Base-by-base conservation (phyloP, 1,140 invertebrate species). In the Trachymyrmex cornetzi region DNA sequence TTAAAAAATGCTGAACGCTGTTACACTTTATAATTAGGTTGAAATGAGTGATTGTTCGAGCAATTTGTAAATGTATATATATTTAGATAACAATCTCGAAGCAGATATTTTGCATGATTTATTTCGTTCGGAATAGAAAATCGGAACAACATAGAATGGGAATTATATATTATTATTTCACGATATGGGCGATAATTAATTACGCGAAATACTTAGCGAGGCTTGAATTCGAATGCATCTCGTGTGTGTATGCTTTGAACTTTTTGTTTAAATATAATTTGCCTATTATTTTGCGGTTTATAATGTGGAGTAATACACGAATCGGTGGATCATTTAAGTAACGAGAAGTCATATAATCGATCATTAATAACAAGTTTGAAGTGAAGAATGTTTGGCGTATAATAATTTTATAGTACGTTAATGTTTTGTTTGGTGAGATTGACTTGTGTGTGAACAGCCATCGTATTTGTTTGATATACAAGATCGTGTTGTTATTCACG, bases 191-290 rank as follows among this genome's bases (percentile, higher is more conserved):
- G 12, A 63, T 63, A 63, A 63, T 63, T 63, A 63, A 63, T 27
- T 63, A 16, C 24, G 4, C 24, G 12, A 22, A 3, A 9, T 12
- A 27, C 24, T 63, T 63, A 16, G 59, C 59, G 14, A 19, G 24
- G 14, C 14, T 63, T 63, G 24, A 14, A 63, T 63, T 63, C 24
- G 24, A 63, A 19, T 63, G 61, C 16, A 63, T 63, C 24, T 16
- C 24, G 27, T 63, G 4, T 63, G 4, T 9, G 14, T 63, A 19
- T 27, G 0, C 16, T 63, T 63, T 27, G 14, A 30, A 63, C 14
- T 63, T 63, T 63, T 24, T 14, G 61, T 63, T 63, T 63, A 63
- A 30, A 63, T 30, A 7, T 30, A 63, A 63, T 63, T 61, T 63
- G 24, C 38, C 14, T 24, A 61, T 22, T 6, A 63, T 63, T 63